Conservation (phyloP, 2,888 invertebrate species). For the Acrocera orbiculus region DNA sequence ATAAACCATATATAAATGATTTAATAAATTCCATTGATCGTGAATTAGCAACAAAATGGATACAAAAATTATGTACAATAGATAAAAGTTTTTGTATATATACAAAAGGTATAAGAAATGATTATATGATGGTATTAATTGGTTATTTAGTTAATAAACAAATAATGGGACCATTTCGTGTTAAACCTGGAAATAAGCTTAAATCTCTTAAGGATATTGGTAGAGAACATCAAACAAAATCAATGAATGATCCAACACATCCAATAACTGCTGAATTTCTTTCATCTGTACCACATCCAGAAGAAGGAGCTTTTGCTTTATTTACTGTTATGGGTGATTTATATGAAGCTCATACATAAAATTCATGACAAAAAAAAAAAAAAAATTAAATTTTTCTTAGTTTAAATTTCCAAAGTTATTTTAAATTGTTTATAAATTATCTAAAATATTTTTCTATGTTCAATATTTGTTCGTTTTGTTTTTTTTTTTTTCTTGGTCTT, state of each 20-base stretch:
- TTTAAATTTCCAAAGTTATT: no score
- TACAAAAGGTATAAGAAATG: conserved; percentile 37
- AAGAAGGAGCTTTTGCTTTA: conserved; percentile 38
- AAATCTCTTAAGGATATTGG: conserved; percentile 25
- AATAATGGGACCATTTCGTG: conserved; percentile 33
- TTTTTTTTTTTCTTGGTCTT: no score
- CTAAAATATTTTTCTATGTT: no score
- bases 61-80: conserved; percentile 34
- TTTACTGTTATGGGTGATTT: conserved; percentile 36
- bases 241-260: conserved; percentile 32
- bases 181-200: conserved; percentile 33
- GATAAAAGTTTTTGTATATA: conserved; percentile 28
- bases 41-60: conserved; percentile 33
- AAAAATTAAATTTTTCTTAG: no score
- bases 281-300: conserved; percentile 31
- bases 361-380: no score
- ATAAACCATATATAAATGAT: conserved; percentile 32
- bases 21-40: conserved; percentile 29
- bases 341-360: no score
- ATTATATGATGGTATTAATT: conserved; percentile 36
- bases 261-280: conserved; percentile 34
- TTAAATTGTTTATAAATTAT: no score
- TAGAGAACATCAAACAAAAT: conserved; percentile 28
- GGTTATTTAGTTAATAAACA: conserved; percentile 26
- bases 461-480: no score